phyloP scores from a whole-genome alignment of 2,888 invertebrate species.

The Luffia ferchaultella region DNA sequence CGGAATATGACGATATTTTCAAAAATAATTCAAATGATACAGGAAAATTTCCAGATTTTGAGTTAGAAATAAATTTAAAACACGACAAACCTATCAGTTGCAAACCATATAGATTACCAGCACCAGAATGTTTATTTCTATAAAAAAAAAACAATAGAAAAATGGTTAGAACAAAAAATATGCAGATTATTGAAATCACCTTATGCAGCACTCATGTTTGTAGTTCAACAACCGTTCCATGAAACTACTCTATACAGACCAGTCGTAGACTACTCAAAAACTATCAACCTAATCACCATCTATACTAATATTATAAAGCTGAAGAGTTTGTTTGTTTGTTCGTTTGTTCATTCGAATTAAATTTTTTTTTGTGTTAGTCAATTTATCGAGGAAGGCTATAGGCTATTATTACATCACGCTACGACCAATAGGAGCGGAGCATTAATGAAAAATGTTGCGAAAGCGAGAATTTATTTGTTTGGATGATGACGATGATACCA shows the following conservation, averaged over 20 bases:
- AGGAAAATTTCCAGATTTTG: conserved; percentile 7
- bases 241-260: conserved; percentile 7
- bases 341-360: no score
- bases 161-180: conserved; percentile 6
- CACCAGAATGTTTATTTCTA: conserved; percentile 5
- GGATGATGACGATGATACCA: no score
- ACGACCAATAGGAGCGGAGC: no score
- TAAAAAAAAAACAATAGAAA: conserved; percentile 6
- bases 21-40: conserved; percentile 4
- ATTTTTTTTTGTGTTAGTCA: no score
- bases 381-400: no score
- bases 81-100: conserved; percentile 6
- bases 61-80: conserved; percentile 7
- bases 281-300: conserved; percentile 7
- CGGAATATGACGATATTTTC: conserved; percentile 5
- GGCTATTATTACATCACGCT: no score
- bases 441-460: no score
- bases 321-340: no score
- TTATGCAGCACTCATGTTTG: conserved; percentile 9
- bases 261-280: conserved; percentile 7
- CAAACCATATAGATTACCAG: conserved; percentile 7
- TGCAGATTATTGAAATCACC: conserved; percentile 8
- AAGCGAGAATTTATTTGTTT: no score
- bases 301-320: no score
- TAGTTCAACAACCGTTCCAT: conserved; percentile 7